Evolutionary conservation across 2,113 vertebrate genomes (phyloP), one percentile per base, ranked within the genome.

Genomic region (Hystrix brachyura): DNA sequence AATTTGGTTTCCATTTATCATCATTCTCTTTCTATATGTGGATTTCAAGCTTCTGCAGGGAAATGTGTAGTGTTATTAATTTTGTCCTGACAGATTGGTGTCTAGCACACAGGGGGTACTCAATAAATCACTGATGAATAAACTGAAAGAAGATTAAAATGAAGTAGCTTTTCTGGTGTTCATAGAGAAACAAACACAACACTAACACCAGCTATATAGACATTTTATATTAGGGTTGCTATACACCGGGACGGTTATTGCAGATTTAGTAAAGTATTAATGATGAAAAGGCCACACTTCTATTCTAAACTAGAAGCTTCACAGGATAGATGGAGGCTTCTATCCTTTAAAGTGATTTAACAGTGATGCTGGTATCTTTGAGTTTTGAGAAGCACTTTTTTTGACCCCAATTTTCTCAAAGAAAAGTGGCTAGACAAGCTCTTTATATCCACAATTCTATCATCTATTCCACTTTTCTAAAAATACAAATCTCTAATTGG

Each of bases 81-180:
- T 88, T 97, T 60, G 83, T 21, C 76, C 84, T 83, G 48, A 87
- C n/a, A 80, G 87, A 29, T 83, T 67, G 23, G 64, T 55, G 34
- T 4, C 14, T 29, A 32, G 34, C 27, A 92, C 34, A 74, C 17
- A 83, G 69, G 23, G 51, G 83, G 4, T 11, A 59, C n/a, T 97
- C 83, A 90, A 89, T 93, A 91, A 79, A 32, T 90, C 74, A 82
- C 25, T 88, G n/a, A 80, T 65, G 34, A 90, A 64, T 78, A 96
- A 74, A 92, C 80, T 90, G 82, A 94, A 95, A 97, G 27, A 21
- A 78, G 53, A 27, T 93, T 95, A 72, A 74, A 90, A 90, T 76
- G 74, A 95, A 78, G 48, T 80, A 55, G 38, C 38, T 82, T 92
- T 90, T 34, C 10, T 19, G 8, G 25, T 74, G 65, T 59, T 94